Percentiles rank a stretch among this genome's conserved stretches.
phyloP scores from a whole-genome alignment of 2,888 invertebrate species.

The Nesidiocoris tenuis region DNA sequence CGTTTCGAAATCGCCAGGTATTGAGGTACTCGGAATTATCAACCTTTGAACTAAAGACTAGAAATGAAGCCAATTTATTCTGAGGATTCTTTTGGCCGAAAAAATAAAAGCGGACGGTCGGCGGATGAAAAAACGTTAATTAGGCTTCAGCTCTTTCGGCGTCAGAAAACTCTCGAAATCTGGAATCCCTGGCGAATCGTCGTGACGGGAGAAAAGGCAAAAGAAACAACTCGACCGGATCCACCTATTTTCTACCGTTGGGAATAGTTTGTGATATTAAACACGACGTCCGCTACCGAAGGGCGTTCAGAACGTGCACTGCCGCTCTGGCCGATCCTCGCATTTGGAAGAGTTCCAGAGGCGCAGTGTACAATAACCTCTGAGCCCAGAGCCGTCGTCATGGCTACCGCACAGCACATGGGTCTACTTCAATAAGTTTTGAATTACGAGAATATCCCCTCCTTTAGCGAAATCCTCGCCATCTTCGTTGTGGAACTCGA shows the following conservation, averaged over 20 bases:
- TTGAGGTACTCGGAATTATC: no score
- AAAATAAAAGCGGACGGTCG: no score
- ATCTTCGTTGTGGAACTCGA: background rate
- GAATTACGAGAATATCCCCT: background rate
- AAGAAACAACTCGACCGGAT: background rate
- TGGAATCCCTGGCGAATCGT: background rate
- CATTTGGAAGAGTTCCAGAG: constrained; percentile 11
- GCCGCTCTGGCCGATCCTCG: background rate
- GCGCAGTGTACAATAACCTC: constrained; percentile 10
- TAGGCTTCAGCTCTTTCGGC: no score
- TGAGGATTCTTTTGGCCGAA: no score
- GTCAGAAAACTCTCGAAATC: no score
- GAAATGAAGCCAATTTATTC: no score
- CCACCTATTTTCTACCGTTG: background rate
- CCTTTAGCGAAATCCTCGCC: background rate
- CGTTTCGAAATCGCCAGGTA: no score
- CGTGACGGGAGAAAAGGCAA: background rate
- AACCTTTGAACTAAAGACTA: no score
- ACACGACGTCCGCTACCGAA: background rate
- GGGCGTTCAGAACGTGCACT: background rate
- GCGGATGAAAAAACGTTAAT: no score
- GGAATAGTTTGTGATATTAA: background rate
- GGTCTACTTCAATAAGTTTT: background rate
- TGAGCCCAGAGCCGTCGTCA: background rate
- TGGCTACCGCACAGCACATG: background rate